Evolutionary conservation across 2,113 vertebrate species (phyloP).

Genomic region (Eulacestoma nigropectus): DNA sequence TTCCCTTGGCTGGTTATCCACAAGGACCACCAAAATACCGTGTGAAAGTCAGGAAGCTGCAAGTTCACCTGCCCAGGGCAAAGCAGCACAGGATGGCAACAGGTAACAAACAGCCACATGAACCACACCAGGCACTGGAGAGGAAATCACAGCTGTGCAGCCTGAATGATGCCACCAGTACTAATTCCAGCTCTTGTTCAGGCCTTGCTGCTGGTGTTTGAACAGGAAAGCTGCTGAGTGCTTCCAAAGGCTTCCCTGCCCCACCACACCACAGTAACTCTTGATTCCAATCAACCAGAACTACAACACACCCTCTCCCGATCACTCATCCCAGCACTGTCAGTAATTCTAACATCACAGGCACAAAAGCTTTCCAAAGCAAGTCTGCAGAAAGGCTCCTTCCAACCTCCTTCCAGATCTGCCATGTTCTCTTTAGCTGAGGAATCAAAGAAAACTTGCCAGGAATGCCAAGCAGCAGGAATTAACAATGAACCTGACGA

Average conservation of each 20-base stretch:
- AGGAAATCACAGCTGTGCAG: background rate
- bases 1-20: background rate
- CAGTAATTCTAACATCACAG: background rate
- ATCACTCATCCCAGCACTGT: background rate
- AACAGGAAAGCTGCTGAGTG: background rate
- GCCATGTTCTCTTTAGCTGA: background rate
- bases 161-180: background rate
- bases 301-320: fast-evolving
- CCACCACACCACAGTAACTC: background rate
- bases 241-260: background rate
- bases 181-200: background rate
- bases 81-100: background rate
- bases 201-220: background rate
- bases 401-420: background rate
- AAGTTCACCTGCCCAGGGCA: background rate
- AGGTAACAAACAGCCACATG: background rate
- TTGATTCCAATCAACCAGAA: background rate
- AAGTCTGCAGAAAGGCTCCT: background rate
- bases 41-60: background rate
- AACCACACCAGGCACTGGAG: background rate
- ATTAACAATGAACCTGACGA: fast-evolving
- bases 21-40: background rate
- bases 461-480: background rate
- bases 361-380: background rate
- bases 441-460: background rate